A percentile compares a stretch with the other conserved stretches of the same genome.
Evolutionary conservation across 53 echinoderm and acorn worm genomes (phyloP).

Genomic region (Mesocentrotus franciscanus): DNA sequence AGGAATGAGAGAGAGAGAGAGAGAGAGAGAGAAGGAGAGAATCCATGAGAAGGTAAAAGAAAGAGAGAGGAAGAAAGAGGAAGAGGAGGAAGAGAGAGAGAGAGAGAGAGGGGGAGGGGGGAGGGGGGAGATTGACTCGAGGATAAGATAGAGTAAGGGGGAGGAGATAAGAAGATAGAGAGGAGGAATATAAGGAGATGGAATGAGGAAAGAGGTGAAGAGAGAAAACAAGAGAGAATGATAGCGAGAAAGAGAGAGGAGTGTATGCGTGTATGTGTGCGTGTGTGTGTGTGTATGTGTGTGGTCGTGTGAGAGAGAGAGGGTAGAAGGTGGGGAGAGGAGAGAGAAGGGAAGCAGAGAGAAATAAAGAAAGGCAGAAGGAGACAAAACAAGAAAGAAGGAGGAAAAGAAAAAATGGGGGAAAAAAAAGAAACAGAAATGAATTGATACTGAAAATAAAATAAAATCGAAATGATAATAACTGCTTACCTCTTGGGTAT

Average conservation of each 20-base stretch:
- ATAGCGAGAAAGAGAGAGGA: not conserved
- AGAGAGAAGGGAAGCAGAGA: not conserved
- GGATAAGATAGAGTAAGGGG: not conserved
- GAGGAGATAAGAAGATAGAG: not conserved
- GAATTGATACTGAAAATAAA: too few species aligned
- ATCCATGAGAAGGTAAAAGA: too few species aligned
- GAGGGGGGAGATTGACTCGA: not conserved
- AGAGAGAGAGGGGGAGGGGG: not conserved
- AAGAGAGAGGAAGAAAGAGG: too few species aligned
- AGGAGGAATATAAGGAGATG: not conserved
- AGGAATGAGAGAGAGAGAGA: not conserved
- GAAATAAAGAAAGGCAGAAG: not conserved
- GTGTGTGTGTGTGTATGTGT: not conserved
- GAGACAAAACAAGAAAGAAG: not conserved
- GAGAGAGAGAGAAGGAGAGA: not conserved
- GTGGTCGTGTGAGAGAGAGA: not conserved
- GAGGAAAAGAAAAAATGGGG: not conserved
- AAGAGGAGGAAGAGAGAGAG: not conserved
- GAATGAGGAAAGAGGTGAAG: not conserved
- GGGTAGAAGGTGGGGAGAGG: not conserved
- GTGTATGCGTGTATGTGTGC: not conserved
- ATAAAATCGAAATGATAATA: too few species aligned
- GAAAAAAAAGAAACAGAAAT: not conserved
- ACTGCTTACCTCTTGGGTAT: not conserved
- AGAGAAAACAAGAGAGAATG: not conserved